phyloP scores from a whole-genome alignment of 2,113 vertebrate genomes.

The Xiphophorus hellerii region DNA sequence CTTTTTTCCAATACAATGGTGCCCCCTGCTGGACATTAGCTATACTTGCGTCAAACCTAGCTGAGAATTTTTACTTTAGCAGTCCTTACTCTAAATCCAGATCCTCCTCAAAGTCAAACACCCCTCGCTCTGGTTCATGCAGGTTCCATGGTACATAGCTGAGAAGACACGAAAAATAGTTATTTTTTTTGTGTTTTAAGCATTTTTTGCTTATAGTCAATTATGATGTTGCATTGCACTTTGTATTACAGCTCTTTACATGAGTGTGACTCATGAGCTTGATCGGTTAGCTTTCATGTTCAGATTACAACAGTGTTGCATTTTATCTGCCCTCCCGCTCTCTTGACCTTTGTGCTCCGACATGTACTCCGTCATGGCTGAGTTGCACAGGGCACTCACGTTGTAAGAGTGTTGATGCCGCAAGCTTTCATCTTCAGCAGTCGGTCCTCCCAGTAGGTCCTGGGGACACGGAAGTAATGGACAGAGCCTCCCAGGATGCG shows the following conservation, averaged over 20 bases:
- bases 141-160: constrained; percentile 96
- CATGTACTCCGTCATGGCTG: background rate
- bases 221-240: background rate
- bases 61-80: background rate
- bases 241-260: background rate
- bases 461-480: constrained; percentile 90
- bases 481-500: constrained; percentile 87
- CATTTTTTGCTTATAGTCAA: background rate
- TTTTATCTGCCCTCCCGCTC: background rate
- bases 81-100: constrained; percentile 88
- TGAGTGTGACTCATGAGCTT: background rate
- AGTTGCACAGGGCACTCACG: constrained; percentile 76
- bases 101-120: constrained; percentile 86
- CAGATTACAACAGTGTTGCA: background rate
- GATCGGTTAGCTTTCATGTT: background rate
- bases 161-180: background rate
- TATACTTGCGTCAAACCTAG: background rate
- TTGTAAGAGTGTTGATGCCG: constrained; percentile 92
- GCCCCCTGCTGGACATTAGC: constrained; percentile 48
- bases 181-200: background rate
- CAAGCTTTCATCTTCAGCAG: constrained; percentile 80
- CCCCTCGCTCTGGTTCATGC: constrained; percentile 87
- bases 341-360: background rate
- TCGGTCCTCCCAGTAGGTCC: constrained; percentile 89
- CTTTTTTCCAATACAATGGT: constrained; percentile 29